Evolutionary conservation across 2,113 vertebrate species (phyloP).

Genomic region (Alces alces): DNA sequence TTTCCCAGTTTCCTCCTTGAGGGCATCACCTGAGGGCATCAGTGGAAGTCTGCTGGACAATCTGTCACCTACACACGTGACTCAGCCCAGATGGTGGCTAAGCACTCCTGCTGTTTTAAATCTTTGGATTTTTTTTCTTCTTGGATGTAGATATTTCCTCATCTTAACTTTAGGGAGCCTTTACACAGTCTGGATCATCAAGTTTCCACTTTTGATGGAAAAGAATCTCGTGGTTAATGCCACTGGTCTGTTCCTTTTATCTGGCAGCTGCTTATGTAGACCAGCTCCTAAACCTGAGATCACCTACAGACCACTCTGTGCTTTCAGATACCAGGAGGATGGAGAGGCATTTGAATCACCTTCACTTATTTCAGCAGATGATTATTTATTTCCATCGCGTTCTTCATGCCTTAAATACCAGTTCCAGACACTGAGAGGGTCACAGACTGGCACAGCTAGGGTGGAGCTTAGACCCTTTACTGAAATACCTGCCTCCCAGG

Average conservation of each 20-base stretch:
- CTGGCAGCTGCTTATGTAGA: not conserved
- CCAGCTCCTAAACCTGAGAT: not conserved
- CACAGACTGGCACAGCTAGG: not conserved
- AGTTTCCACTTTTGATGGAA: constrained; percentile 17
- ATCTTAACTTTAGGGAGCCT: not conserved
- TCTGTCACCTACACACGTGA: not conserved
- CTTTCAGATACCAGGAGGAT: not conserved
- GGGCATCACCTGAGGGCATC: not conserved
- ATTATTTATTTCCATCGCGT: not conserved
- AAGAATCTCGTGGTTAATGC: not conserved
- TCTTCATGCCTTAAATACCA: not conserved
- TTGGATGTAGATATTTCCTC: not conserved
- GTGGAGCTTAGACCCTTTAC: not conserved
- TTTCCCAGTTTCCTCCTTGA: not conserved
- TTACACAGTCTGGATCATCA: not conserved
- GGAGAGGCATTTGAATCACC: not conserved
- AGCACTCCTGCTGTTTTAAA: not conserved
- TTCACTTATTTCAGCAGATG: not conserved
- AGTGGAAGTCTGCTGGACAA: not conserved
- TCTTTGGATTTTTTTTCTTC: not conserved
- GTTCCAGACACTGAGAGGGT: not conserved
- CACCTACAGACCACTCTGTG: not conserved
- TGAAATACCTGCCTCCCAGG: not conserved
- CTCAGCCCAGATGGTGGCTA: not conserved
- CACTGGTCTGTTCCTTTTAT: not conserved